These are phyloP conservation scores for Scylla paramamosain DNA, from an alignment of 1,140 invertebrate species.

Conservation along the genomic window DNA sequence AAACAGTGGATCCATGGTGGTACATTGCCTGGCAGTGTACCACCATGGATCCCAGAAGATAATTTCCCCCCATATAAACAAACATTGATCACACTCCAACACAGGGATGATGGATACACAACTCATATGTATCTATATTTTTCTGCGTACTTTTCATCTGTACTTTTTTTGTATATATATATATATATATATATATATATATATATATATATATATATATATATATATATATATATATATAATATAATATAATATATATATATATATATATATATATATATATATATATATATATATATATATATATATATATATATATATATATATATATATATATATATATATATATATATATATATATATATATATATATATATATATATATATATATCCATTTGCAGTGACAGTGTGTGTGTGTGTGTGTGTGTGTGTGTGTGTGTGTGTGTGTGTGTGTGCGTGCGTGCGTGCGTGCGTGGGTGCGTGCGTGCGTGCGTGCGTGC, in stretches of 20 bases:
- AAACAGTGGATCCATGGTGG: too few relatives aligned
- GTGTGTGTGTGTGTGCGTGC: background rate
- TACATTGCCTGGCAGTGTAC: too few relatives aligned
- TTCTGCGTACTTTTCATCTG: too few relatives aligned
- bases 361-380: constrained; percentile 52
- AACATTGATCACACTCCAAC: too few relatives aligned
- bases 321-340: constrained; percentile 14
- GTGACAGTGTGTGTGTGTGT: background rate
- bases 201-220: too few relatives aligned
- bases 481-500: background rate
- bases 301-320: constrained; percentile 39
- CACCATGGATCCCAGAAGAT: too few relatives aligned
- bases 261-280: constrained; percentile 15
- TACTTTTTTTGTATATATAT: too few relatives aligned
- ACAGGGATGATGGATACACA: too few relatives aligned
- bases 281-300: constrained; percentile 39
- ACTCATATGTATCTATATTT: too few relatives aligned
- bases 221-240: too few relatives aligned
- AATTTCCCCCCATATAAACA: too few relatives aligned
- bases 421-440: background rate
- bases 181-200: too few relatives aligned
- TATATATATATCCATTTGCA: background rate
- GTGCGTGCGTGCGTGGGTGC: background rate
- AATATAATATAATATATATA: background rate
- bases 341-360: constrained; percentile 44